Evolutionary conservation across 2,888 invertebrate genomes (phyloP).

Genomic region (Tiliacea aurago): DNA sequence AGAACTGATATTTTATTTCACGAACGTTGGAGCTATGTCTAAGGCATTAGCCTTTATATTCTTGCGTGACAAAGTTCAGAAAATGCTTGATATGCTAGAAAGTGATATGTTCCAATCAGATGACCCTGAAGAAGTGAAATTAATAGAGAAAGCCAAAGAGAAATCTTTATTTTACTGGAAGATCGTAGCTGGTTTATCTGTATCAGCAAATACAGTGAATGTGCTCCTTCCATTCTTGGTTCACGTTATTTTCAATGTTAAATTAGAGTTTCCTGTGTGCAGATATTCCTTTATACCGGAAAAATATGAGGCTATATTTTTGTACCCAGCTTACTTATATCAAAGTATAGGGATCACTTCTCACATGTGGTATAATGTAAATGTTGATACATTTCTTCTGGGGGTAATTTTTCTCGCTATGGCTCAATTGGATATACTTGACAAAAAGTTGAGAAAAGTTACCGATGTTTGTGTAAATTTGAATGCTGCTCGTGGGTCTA

Average conservation of each 20-base stretch:
- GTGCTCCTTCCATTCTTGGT: slow-evolving; percentile 70
- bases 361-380: slow-evolving; percentile 75
- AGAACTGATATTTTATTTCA: slow-evolving; percentile 80
- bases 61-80: slow-evolving; percentile 69
- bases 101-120: slow-evolving; percentile 76
- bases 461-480: slow-evolving; percentile 56
- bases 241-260: slow-evolving; percentile 68
- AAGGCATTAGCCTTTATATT: slow-evolving; percentile 76
- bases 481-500: slow-evolving; percentile 17
- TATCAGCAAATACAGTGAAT: slow-evolving; percentile 70
- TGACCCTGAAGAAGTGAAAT: slow-evolving; percentile 65
- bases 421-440: slow-evolving; percentile 79
- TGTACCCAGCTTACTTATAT: slow-evolving; percentile 78
- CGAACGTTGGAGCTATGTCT: slow-evolving; percentile 70
- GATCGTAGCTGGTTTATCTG: slow-evolving; percentile 71
- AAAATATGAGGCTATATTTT: slow-evolving; percentile 64
- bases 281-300: slow-evolving; percentile 78
- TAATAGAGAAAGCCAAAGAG: slow-evolving; percentile 73
- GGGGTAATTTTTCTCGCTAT: slow-evolving; percentile 78
- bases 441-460: slow-evolving; percentile 71
- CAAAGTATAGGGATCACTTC: slow-evolving; percentile 76
- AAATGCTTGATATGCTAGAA: slow-evolving; percentile 75
- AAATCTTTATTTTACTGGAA: slow-evolving; percentile 75
- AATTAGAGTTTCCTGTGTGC: slow-evolving; percentile 74
- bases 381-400: slow-evolving; percentile 78